These are phyloP conservation scores for Epinephelus lanceolatus DNA, from an alignment of 2,113 vertebrate genomes.

Conservation along the genomic window DNA sequence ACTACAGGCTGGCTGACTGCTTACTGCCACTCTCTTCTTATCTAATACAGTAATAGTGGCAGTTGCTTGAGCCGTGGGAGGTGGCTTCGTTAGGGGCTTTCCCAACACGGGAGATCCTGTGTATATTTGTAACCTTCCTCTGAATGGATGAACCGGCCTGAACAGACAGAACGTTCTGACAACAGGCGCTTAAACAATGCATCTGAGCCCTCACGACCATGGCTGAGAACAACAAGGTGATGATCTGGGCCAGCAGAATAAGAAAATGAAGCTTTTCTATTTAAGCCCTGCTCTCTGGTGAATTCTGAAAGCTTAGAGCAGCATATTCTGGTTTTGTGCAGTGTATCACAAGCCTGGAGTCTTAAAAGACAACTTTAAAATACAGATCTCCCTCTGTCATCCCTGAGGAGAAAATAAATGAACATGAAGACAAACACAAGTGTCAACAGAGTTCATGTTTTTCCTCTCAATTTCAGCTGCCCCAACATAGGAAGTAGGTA, in stretches of 20 bases:
- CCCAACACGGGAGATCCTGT: slow-evolving; percentile 72
- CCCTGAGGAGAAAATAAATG: background rate
- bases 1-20: slow-evolving; percentile 21
- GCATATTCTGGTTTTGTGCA: slow-evolving; percentile 25
- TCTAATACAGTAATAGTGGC: slow-evolving; percentile 67
- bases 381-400: slow-evolving; percentile 13
- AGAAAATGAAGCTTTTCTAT: slow-evolving; percentile 50
- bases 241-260: slow-evolving; percentile 53
- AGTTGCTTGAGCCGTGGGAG: slow-evolving; percentile 64
- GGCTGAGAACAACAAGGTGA: slow-evolving; percentile 62
- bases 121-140: slow-evolving; percentile 55
- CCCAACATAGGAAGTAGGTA: slow-evolving; percentile 42
- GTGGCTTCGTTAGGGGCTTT: slow-evolving; percentile 68
- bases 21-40: slow-evolving; percentile 62
- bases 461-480: slow-evolving; percentile 38
- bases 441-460: slow-evolving; percentile 22
- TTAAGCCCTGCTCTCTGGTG: slow-evolving; percentile 34
- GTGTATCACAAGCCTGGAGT: slow-evolving; percentile 11
- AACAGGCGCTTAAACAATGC: slow-evolving; percentile 47
- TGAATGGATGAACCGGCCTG: slow-evolving; percentile 35
- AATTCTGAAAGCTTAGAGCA: slow-evolving; percentile 44
- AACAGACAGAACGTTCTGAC: slow-evolving; percentile 35
- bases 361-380: slow-evolving; percentile 25
- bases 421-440: slow-evolving; percentile 38
- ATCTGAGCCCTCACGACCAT: slow-evolving; percentile 49